Conservation (phyloP, 2,797 vertebrate genomes). For the Cryptoblepharus egeriae region DNA sequence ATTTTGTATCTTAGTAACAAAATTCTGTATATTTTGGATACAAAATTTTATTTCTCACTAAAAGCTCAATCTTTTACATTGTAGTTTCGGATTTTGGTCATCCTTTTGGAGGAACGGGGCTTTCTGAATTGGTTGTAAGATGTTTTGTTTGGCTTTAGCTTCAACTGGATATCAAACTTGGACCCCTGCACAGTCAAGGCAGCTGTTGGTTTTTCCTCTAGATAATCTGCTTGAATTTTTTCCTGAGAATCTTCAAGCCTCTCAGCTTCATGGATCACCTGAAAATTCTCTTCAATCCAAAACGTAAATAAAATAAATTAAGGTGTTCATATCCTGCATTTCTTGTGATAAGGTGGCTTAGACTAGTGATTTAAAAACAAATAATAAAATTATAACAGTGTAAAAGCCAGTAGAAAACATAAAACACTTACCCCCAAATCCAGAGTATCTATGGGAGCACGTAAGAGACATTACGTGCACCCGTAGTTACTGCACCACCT, state of each 20-base stretch:
- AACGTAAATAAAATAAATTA: background rate
- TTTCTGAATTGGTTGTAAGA: constrained; percentile 52
- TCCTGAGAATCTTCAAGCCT: constrained; percentile 18
- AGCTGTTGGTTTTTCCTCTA: background rate
- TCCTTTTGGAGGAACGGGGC: constrained; percentile 56
- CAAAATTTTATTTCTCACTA: constrained; percentile 17
- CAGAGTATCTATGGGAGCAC: no score
- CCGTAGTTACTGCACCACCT: no score
- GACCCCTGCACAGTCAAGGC: constrained; percentile 66
- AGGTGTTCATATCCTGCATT: background rate
- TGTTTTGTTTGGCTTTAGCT: constrained; percentile 62
- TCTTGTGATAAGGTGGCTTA: no score
- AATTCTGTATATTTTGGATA: background rate
- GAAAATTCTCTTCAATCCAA: constrained; percentile 37
- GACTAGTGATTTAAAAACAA: no score
- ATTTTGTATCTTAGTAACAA: constrained; percentile 15
- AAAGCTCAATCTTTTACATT: constrained; percentile 84
- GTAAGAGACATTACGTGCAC: no score
- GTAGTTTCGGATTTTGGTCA: constrained; percentile 86
- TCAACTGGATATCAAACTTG: constrained; percentile 70
- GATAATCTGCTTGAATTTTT: constrained; percentile 33
- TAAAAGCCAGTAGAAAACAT: background rate
- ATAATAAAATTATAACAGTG: no score
- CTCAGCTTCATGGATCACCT: background rate
- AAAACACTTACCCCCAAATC: no score